Conservation (phyloP, 1,140 invertebrate species). For the Anastatus disparis region DNA sequence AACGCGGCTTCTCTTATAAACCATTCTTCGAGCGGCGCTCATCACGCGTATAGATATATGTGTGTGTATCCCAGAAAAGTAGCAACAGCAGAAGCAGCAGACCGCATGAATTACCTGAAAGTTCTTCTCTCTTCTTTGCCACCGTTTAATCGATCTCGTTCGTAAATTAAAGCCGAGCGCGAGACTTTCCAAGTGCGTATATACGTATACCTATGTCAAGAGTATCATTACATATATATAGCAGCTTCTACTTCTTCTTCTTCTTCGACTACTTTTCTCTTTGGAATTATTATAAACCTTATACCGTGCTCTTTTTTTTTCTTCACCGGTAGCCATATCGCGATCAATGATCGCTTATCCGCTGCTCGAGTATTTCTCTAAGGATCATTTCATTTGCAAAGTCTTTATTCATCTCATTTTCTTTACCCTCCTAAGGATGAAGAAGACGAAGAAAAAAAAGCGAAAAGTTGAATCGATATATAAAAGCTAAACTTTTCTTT, state of each 20-base stretch:
- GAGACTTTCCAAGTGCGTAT: too few species aligned
- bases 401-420: conserved; percentile 16
- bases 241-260: too few species aligned
- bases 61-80: too few species aligned
- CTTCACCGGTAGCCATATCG: background rate
- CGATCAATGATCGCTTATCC: conserved; percentile 33
- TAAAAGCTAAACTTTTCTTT: too few species aligned
- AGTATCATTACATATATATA: too few species aligned
- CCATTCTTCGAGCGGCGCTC: too few species aligned
- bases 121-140: conserved; percentile 48
- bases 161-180: conserved; percentile 46
- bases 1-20: background rate
- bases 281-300: too few species aligned
- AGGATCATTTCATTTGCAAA: background rate
- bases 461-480: background rate
- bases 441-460: background rate
- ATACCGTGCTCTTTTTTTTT: background rate
- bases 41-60: too few species aligned
- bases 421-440: background rate
- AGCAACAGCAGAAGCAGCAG: conserved; percentile 25
- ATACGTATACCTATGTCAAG: too few species aligned
- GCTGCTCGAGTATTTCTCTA: background rate
- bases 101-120: conserved; percentile 52
- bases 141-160: conserved; percentile 56
- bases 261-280: too few species aligned